These are phyloP conservation scores for Plebejus anna DNA, from an alignment of 2,888 invertebrate species.

Conservation along the genomic window DNA sequence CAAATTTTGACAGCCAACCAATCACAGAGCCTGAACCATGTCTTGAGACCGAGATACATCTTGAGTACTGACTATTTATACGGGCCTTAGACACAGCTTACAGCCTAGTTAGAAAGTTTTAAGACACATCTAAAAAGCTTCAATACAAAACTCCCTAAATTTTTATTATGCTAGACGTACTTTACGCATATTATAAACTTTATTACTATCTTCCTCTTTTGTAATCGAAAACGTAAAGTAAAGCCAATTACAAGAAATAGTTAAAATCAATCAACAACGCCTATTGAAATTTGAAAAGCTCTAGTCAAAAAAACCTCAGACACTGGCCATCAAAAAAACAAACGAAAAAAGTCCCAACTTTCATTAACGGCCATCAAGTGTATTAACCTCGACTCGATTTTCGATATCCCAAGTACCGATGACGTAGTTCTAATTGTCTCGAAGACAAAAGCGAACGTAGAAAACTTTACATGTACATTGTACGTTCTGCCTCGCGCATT, in stretches of 20 bases:
- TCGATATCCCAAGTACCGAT: slow-evolving; percentile 33
- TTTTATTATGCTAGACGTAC: not conserved
- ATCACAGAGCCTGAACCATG: too few relatives aligned
- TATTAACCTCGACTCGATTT: slow-evolving; percentile 22
- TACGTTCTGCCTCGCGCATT: slow-evolving; percentile 31
- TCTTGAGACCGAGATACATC: too few relatives aligned
- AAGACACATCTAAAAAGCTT: not conserved
- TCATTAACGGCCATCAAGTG: not conserved
- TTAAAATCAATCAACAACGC: not conserved
- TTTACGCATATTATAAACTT: not conserved
- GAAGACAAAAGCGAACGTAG: slow-evolving; percentile 44
- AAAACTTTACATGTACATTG: slow-evolving; percentile 41
- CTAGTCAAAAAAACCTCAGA: not conserved
- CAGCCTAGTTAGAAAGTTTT: not conserved
- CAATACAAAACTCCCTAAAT: not conserved
- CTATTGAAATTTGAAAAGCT: not conserved
- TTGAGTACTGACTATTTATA: too few relatives aligned
- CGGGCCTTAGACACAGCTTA: too few relatives aligned
- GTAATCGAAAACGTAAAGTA: too few relatives aligned
- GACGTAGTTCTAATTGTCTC: slow-evolving; percentile 42
- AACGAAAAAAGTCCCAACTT: not conserved
- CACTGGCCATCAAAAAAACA: not conserved
- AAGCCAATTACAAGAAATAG: not conserved
- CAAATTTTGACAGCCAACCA: too few relatives aligned
- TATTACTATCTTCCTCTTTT: too few relatives aligned